A percentile compares a stretch with the other conserved stretches of the same genome.
These are phyloP conservation scores for Chrosomus eos DNA, from an alignment of 2,797 vertebrate genomes.

Conservation along the genomic window DNA sequence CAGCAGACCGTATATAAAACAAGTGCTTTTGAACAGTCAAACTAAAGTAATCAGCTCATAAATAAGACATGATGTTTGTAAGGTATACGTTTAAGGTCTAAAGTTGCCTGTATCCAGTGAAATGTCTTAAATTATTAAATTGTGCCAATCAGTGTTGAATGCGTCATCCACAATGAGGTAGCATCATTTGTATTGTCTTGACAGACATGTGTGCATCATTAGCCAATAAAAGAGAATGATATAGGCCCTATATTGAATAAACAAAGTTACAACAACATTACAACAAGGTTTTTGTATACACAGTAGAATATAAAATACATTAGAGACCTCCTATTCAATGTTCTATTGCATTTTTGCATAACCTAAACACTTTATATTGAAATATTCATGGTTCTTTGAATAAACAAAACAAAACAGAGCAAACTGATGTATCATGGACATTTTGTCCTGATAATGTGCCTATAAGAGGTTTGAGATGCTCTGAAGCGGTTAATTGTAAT, in stretches of 20 bases:
- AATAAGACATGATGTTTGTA: conserved; percentile 76
- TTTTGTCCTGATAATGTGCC: background rate
- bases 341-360: background rate
- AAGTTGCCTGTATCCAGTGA: conserved; percentile 79
- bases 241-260: background rate
- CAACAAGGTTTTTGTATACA: background rate
- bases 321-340: background rate
- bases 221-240: background rate
- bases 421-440: background rate
- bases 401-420: background rate
- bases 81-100: conserved; percentile 75
- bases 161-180: conserved; percentile 69
- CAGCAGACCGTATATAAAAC: conserved; percentile 62
- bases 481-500: background rate
- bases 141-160: conserved; percentile 67
- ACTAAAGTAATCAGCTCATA: conserved; percentile 68
- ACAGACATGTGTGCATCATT: conserved; percentile 57
- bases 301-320: background rate
- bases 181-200: conserved; percentile 63
- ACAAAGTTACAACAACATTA: background rate
- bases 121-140: conserved; percentile 77
- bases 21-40: conserved; percentile 51
- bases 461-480: background rate
- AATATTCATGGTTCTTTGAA: background rate
- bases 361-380: background rate